A percentile compares a stretch with the other conserved stretches of the same genome.
phyloP scores from a whole-genome alignment of 2,888 invertebrate species.

The Leptarthrus brevirostris region DNA sequence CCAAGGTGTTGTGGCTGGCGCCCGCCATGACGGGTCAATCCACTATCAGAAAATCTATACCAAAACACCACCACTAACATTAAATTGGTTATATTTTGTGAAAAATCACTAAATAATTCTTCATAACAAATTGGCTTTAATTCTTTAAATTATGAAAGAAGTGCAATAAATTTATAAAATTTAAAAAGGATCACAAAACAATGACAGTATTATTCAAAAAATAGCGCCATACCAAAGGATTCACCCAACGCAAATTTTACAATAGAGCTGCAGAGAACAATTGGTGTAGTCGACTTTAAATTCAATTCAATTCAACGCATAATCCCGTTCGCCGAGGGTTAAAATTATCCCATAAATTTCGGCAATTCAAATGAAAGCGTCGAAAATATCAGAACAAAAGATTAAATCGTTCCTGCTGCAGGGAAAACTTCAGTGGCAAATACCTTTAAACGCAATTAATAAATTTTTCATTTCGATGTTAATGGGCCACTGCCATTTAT shows the following conservation, averaged over 20 bases:
- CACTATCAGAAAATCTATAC: too few species aligned
- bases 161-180: too few species aligned
- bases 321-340: background rate
- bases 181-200: too few species aligned
- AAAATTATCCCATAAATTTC: slow-evolving; percentile 3
- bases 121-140: too few species aligned
- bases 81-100: too few species aligned
- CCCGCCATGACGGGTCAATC: too few species aligned
- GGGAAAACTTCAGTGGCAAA: background rate
- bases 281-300: background rate
- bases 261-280: background rate
- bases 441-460: slow-evolving; percentile 31
- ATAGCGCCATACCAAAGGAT: too few species aligned
- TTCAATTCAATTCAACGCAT: background rate
- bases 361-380: background rate
- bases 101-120: too few species aligned
- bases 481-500: background rate
- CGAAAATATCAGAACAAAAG: slow-evolving; percentile 1
- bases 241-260: background rate
- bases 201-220: too few species aligned
- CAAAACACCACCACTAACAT: too few species aligned
- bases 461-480: slow-evolving; percentile 9
- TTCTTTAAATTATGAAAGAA: too few species aligned
- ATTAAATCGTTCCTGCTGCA: background rate
- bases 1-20: too few species aligned